A percentile compares a stretch with the other conserved stretches of the same genome.
These are phyloP conservation scores for Simalia tracyae DNA, from an alignment of 2,797 vertebrate species.

Conservation along the genomic window DNA sequence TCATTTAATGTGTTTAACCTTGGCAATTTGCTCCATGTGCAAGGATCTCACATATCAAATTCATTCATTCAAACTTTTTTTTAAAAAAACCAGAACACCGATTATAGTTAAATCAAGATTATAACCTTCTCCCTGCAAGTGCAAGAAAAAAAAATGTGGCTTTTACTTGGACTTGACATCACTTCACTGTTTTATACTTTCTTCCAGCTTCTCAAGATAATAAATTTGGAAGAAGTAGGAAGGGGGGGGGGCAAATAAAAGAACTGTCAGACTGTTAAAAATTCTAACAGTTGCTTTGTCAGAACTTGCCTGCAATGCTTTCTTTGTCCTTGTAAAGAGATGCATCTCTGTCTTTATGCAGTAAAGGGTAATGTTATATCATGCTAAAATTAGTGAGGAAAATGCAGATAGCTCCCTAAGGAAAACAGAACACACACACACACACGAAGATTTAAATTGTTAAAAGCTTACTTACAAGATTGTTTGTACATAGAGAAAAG, in stretches of 20 bases:
- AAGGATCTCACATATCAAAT: not conserved
- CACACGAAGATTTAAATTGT: conserved; percentile 14
- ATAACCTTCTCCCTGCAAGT: conserved; percentile 2
- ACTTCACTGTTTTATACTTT: conserved; percentile 1
- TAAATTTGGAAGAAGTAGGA: not conserved
- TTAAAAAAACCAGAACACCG: not conserved
- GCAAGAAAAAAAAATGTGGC: not conserved
- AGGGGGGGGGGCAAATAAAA: not conserved
- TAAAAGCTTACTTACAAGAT: not conserved
- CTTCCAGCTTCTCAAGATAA: conserved; percentile 10
- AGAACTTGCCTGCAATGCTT: conserved; percentile 4
- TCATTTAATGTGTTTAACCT: not conserved
- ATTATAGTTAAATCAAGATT: conserved; percentile 19
- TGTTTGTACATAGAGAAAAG: not conserved
- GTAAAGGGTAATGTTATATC: conserved; percentile 20
- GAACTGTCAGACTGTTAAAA: not conserved
- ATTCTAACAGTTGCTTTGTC: conserved; percentile 20
- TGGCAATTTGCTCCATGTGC: not conserved
- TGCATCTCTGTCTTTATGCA: conserved; percentile 18
- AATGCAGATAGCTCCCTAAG: conserved; percentile 10
- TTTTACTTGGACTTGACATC: conserved; percentile 6
- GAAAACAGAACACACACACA: not conserved
- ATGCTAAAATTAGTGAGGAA: conserved; percentile 10
- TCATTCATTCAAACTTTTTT: not conserved
- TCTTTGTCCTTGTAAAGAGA: conserved; percentile 11